Conservation (phyloP, 2,113 vertebrate genomes). For the Rattus rattus region DNA sequence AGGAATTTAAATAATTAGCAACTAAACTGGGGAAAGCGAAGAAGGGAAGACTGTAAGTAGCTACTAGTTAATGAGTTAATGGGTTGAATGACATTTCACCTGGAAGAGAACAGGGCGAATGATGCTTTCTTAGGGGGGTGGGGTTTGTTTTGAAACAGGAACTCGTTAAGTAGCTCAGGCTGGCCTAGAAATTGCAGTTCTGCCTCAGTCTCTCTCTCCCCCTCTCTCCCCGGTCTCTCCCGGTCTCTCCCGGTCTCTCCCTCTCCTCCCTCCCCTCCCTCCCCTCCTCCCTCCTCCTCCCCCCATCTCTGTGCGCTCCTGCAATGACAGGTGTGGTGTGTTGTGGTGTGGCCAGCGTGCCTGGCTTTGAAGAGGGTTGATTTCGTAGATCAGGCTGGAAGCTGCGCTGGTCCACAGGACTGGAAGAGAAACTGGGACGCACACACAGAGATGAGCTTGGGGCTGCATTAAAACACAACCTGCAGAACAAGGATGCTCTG, state of each 20-base stretch:
- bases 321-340: not conserved
- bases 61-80: not conserved
- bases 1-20: not conserved
- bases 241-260: no score
- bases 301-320: no score
- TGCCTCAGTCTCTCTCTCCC: not conserved
- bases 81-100: not conserved
- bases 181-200: not conserved
- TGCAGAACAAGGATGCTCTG: not conserved
- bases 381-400: not conserved
- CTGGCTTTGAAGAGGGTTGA: not conserved
- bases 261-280: no score
- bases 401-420: not conserved
- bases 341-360: not conserved
- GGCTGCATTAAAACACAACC: not conserved
- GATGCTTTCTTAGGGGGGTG: not conserved
- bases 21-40: no score
- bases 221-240: no score
- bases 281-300: no score
- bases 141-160: not conserved
- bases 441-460: constrained; percentile 48
- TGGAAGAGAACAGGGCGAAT: not conserved
- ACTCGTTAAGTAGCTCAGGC: not conserved
- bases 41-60: not conserved
- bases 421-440: constrained; percentile 25